Evolutionary conservation across 1,140 invertebrate genomes (phyloP), one percentile per base, ranked within the genome.

Genomic region (Globodera ellingtonae): DNA sequence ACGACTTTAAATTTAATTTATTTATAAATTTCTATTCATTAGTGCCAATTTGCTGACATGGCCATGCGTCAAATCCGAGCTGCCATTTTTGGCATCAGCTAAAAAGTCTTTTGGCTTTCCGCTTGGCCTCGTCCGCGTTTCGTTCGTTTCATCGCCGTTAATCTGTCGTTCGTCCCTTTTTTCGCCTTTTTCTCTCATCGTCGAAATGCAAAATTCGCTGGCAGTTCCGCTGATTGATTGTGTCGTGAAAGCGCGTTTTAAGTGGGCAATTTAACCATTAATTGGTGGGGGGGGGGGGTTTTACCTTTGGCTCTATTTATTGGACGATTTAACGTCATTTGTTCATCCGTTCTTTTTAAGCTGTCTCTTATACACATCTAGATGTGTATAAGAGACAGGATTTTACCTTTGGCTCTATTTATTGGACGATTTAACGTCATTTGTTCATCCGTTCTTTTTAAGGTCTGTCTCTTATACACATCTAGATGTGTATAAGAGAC

Each of bases 1-100:
- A 15, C 47, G 76, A 7, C 69, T 72, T 72, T 0, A 13, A 78
- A 78, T 78, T 70, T 44, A 21, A 79, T 48, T 79, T 72, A 35
- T 35, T 35, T 35, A 35, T 35, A 35, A 35, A n/a, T 35, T 35
- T 35, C 35, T 35, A 35, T 6, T 78, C 6, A n/a, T 71, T 79
- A 72, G 70, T 59, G 44, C 50, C 24, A 56, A 21, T 70, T 70
- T 70, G 7, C 10, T 70, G 56, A 10, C 10, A 18, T 62, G 56
- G 56, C 56, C 56, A 15, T 62, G 13, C 15, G 56, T 62, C 18
- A 13, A 7, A 9, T 13, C 50, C 50, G 7, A 52, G 10, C 18
- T 10, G 56, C 6, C 10, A 0, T 62, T 18, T 13, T 18, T 18
- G 56, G 13, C 56, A 6, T 62, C 56, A 1, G 56, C 18, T 18